Percentiles rank a stretch among this genome's conserved stretches.
Conservation (phyloP, 2,888 invertebrate genomes). For the Cistogaster globosa region DNA sequence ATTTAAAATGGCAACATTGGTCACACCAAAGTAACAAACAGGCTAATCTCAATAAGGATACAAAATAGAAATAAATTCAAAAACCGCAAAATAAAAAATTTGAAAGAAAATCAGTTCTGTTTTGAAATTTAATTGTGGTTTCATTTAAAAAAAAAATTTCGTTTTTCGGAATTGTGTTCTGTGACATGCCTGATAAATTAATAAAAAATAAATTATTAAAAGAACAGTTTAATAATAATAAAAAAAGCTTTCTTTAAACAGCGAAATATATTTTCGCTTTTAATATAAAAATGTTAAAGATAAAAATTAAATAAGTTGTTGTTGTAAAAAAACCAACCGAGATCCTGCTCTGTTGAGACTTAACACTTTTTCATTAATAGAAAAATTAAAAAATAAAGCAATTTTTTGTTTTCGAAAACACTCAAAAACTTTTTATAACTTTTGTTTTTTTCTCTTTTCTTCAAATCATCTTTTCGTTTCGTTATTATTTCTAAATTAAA, state of each 20-base stretch:
- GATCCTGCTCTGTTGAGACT: slow-evolving; percentile 81
- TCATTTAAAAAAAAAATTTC: too few species aligned
- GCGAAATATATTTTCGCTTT: slow-evolving; percentile 66
- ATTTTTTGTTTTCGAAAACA: slow-evolving; percentile 42
- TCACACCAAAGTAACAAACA: too few species aligned
- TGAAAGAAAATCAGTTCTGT: too few species aligned
- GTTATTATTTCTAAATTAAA: slow-evolving; percentile 35
- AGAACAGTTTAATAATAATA: slow-evolving; percentile 66
- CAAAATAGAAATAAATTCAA: too few species aligned
- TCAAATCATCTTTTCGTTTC: slow-evolving; percentile 57
- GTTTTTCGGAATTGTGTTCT: too few species aligned
- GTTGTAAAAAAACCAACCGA: slow-evolving; percentile 78
- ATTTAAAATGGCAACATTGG: too few species aligned
- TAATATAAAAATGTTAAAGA: slow-evolving; percentile 71
- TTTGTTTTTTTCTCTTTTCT: slow-evolving; percentile 25
- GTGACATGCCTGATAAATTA: too few species aligned
- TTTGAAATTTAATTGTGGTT: too few species aligned
- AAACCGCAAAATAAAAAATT: too few species aligned
- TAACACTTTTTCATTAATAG: slow-evolving; percentile 65
- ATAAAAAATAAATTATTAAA: slow-evolving; percentile 72
- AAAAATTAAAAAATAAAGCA: slow-evolving; percentile 62
- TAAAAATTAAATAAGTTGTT: slow-evolving; percentile 75
- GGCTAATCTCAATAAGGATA: too few species aligned
- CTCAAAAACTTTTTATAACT: slow-evolving; percentile 45
- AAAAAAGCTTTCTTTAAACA: slow-evolving; percentile 60